Conservation (phyloP, 1,140 invertebrate genomes). For the Drosophila nebulosa region DNA sequence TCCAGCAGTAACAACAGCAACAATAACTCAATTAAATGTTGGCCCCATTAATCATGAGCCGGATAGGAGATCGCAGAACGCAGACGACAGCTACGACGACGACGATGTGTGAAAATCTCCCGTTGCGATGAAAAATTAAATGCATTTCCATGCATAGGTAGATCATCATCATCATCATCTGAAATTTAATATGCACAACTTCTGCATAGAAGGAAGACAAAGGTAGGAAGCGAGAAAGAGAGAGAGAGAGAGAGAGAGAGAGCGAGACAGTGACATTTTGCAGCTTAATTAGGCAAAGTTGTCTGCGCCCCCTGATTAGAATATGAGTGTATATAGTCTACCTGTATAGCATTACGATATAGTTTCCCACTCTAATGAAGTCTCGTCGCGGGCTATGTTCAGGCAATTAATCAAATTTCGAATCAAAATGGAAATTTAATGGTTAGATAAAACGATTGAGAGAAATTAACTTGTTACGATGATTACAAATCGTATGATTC, state of each 20-base stretch:
- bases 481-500: constrained; percentile 61
- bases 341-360: constrained; percentile 1
- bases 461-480: constrained; percentile 12
- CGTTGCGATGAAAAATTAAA: constrained; percentile 77
- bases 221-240: constrained; percentile 6
- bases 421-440: constrained; percentile 74
- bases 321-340: constrained; percentile 41
- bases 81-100: constrained; percentile 11
- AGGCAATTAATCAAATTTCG: constrained; percentile 68
- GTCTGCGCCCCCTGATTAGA: constrained; percentile 65
- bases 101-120: constrained; percentile 77
- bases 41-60: constrained; percentile 67
- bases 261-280: constrained; percentile 64
- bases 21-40: constrained; percentile 75
- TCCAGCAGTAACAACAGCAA: constrained; percentile 26
- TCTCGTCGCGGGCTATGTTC: constrained; percentile 39
- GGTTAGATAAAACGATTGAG: constrained; percentile 59
- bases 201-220: constrained; percentile 2
- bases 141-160: constrained; percentile 67
- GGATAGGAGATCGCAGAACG: constrained; percentile 13
- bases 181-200: constrained; percentile 72
- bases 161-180: constrained; percentile 62
- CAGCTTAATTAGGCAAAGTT: constrained; percentile 74
- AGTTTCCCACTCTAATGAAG: constrained; percentile 62
- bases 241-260: constrained; percentile 10